These are phyloP conservation scores for Heterotilapia buettikoferi DNA, from an alignment of 2,113 vertebrate genomes.

Conservation along the genomic window DNA sequence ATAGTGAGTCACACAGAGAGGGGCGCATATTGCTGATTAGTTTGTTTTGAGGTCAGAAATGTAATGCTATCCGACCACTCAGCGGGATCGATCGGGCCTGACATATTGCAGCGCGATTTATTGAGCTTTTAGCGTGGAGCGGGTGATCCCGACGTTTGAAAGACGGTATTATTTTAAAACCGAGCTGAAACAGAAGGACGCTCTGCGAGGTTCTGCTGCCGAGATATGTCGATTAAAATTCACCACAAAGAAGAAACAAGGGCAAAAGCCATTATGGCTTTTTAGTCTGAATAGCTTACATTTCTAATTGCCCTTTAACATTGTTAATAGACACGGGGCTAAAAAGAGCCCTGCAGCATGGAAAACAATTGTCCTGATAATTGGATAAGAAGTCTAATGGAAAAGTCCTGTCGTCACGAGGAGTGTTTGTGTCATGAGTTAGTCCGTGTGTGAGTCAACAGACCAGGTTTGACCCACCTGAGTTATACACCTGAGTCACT, in stretches of 20 bases:
- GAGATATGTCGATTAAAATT: conserved; percentile 33
- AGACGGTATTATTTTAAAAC: conserved; percentile 25
- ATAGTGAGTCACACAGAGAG: background rate
- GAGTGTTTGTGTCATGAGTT: conserved; percentile 29
- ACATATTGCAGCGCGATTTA: conserved; percentile 51
- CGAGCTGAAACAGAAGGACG: conserved; percentile 16
- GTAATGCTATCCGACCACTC: conserved; percentile 58
- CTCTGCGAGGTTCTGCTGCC: background rate
- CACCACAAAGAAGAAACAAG: conserved; percentile 7
- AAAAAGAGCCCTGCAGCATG: background rate
- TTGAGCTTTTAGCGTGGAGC: conserved; percentile 60
- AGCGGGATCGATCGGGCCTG: conserved; percentile 58
- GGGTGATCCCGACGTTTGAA: conserved; percentile 12
- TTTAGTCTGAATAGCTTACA: conserved; percentile 51
- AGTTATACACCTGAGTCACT: conserved; percentile 47
- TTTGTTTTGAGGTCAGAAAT: conserved; percentile 46
- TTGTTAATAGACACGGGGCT: conserved; percentile 16
- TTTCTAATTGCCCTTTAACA: conserved; percentile 58
- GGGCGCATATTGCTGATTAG: conserved; percentile 27
- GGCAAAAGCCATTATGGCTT: conserved; percentile 30
- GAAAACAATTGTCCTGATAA: conserved; percentile 29
- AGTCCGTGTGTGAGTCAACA: conserved; percentile 36
- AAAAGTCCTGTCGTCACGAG: conserved; percentile 15
- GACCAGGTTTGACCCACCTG: conserved; percentile 14
- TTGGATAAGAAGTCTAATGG: conserved; percentile 33